Evolutionary conservation across 1,140 invertebrate species (phyloP).

Genomic region (Papilio glaucus): DNA sequence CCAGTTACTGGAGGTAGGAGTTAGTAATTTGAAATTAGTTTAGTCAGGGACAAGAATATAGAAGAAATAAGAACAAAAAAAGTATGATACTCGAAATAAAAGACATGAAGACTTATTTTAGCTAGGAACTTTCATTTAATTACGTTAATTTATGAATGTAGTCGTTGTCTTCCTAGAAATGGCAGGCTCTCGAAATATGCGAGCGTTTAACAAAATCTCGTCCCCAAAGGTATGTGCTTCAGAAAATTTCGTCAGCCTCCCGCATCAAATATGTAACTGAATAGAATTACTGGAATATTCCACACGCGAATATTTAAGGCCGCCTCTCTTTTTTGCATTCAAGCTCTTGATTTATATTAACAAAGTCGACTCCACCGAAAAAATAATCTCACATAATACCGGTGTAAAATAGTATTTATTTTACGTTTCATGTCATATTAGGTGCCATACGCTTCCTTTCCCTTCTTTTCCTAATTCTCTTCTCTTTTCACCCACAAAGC

Average conservation of each 20-base stretch:
- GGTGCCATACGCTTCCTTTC: too few species aligned
- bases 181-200: not conserved
- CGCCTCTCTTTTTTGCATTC: not conserved
- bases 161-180: not conserved
- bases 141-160: not conserved
- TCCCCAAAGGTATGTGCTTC: conserved; percentile 3
- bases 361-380: too few species aligned
- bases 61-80: too few species aligned
- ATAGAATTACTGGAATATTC: conserved; percentile 9
- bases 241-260: not conserved
- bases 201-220: conserved; percentile 21
- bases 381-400: too few species aligned
- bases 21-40: too few species aligned
- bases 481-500: too few species aligned
- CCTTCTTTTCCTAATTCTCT: too few species aligned
- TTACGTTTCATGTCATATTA: too few species aligned
- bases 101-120: not conserved
- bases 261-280: conserved; percentile 1
- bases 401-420: too few species aligned
- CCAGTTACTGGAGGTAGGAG: too few species aligned
- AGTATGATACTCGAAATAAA: too few species aligned
- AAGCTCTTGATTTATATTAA: not conserved
- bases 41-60: too few species aligned
- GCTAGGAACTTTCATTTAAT: not conserved
- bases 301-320: not conserved